Evolutionary conservation across 1,140 invertebrate genomes (phyloP).

Genomic region (Trachymyrmex cornetzi): DNA sequence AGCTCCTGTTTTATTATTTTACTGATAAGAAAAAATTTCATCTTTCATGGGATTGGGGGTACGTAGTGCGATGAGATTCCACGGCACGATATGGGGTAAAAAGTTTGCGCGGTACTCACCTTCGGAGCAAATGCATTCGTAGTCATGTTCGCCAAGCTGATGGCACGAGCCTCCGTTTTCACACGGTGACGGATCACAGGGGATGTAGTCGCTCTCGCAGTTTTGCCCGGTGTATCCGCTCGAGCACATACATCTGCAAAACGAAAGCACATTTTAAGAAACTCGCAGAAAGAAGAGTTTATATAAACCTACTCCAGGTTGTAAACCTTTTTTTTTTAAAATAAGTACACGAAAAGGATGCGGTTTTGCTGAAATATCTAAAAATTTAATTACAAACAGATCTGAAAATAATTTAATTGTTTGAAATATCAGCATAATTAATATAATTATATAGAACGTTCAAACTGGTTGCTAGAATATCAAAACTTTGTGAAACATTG

Average conservation of each 20-base stretch:
- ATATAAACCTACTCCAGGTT: background rate
- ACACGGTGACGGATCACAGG: slow-evolving; percentile 96
- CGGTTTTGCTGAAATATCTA: too few species aligned
- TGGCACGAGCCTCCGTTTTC: slow-evolving; percentile 95
- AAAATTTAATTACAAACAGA: too few species aligned
- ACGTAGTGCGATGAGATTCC: background rate
- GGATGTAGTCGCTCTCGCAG: slow-evolving; percentile 96
- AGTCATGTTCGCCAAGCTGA: slow-evolving; percentile 91
- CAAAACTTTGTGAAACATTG: too few species aligned
- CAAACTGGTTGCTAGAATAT: too few species aligned
- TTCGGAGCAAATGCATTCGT: slow-evolving; percentile 94
- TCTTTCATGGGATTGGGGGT: slow-evolving; percentile 20
- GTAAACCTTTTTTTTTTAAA: background rate
- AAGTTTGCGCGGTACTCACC: slow-evolving; percentile 89
- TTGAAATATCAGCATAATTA: too few species aligned
- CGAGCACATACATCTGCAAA: slow-evolving; percentile 94
- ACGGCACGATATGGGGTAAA: background rate
- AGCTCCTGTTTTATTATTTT: too few species aligned
- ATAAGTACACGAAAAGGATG: background rate
- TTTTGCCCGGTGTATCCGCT: slow-evolving; percentile 96
- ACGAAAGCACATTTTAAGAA: slow-evolving; percentile 12
- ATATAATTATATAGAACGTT: too few species aligned
- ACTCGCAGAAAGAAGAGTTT: background rate
- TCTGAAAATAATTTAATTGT: too few species aligned
- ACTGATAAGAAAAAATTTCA: slow-evolving; percentile 59